Evolutionary conservation across 2,888 invertebrate species (phyloP).

Genomic region (Pachycephus smyrnensis): DNA sequence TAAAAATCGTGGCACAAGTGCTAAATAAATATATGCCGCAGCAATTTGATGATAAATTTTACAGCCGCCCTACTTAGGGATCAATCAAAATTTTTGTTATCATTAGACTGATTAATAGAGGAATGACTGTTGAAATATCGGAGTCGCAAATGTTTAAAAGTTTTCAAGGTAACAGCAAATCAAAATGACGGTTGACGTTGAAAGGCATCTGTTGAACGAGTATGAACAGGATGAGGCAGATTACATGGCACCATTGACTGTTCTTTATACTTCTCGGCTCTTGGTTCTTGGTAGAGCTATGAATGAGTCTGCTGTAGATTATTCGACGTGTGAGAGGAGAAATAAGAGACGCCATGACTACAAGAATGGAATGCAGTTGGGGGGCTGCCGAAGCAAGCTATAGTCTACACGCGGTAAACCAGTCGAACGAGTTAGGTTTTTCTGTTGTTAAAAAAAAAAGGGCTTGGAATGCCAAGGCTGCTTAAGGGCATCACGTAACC

Average conservation of each 20-base stretch:
- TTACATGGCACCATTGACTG: neutral
- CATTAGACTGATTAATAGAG: neutral
- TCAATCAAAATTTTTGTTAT: neutral
- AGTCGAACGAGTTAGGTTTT: slow-evolving; percentile 43
- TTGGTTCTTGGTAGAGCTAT: neutral
- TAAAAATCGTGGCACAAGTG: neutral
- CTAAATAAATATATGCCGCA: neutral
- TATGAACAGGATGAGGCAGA: neutral
- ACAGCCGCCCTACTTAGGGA: neutral
- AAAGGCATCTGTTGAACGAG: neutral
- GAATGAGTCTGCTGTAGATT: neutral
- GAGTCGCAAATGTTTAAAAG: neutral
- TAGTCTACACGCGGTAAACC: slow-evolving; percentile 38
- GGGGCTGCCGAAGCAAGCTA: slow-evolving; percentile 45
- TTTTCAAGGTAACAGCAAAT: neutral
- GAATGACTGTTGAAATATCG: neutral
- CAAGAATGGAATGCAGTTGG: slow-evolving; percentile 49
- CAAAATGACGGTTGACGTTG: neutral
- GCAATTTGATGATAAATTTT: neutral
- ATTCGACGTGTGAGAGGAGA: neutral
- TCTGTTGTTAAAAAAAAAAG: slow-evolving; percentile 36
- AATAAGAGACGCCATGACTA: neutral
- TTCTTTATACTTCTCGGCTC: neutral
- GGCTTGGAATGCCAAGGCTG: slow-evolving; percentile 30
- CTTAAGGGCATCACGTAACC: slow-evolving; percentile 4